A percentile compares a stretch with the other conserved stretches of the same genome.
phyloP scores from a whole-genome alignment of 2,888 invertebrate species.

The Alcis repandata region DNA sequence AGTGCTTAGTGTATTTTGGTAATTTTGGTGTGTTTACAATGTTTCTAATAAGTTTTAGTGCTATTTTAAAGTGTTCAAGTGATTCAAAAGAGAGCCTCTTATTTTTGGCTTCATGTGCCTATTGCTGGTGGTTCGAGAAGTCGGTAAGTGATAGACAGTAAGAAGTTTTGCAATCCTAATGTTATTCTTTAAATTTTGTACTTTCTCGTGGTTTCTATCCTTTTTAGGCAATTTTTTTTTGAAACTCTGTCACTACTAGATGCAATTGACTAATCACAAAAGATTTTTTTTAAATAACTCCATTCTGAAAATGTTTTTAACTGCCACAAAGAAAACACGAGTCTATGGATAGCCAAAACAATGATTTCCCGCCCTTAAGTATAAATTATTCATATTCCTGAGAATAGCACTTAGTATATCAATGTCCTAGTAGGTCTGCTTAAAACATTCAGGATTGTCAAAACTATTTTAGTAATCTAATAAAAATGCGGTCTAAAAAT shows the following conservation, averaged over 20 bases:
- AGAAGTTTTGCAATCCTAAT: constrained; percentile 20
- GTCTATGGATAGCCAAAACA: not conserved
- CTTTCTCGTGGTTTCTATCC: constrained; percentile 2
- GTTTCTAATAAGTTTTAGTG: constrained; percentile 23
- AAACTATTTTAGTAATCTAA: not conserved
- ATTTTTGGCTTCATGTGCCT: not conserved
- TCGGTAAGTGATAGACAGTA: constrained; percentile 43
- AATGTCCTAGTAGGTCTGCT: not conserved
- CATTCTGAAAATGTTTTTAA: not conserved
- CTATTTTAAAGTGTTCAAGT: constrained; percentile 15
- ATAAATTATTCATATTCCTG: not conserved
- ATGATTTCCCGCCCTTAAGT: constrained; percentile 10
- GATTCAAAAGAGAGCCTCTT: constrained; percentile 19
- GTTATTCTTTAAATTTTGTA: constrained; percentile 1
- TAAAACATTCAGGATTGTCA: not conserved
- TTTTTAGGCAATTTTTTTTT: not conserved
- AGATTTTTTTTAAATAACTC: not conserved
- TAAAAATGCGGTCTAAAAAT: not conserved
- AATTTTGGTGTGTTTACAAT: constrained; percentile 38
- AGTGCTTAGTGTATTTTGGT: constrained; percentile 29
- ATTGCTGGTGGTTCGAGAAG: constrained; percentile 31
- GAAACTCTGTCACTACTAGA: not conserved
- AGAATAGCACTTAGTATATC: not conserved
- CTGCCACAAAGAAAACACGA: not conserved
- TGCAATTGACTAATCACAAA: not conserved